Evolutionary conservation across 2,113 vertebrate genomes (phyloP).

Genomic region (Pelecanoides urinatrix): DNA sequence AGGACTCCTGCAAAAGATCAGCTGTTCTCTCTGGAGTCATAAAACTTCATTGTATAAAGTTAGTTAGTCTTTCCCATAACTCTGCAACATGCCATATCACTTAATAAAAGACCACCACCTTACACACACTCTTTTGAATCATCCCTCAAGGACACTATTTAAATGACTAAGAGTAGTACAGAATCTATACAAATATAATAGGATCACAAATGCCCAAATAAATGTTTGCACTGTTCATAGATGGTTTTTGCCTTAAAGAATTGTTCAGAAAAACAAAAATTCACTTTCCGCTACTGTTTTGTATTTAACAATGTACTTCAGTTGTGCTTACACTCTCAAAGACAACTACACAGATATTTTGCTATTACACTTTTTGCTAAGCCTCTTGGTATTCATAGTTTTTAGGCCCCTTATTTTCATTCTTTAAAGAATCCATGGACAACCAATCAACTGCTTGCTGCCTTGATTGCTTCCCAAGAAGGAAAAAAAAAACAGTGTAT

Average conservation of each 20-base stretch:
- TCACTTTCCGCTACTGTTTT: not conserved
- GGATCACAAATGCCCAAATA: not conserved
- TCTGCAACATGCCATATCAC: not conserved
- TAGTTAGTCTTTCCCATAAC: not conserved
- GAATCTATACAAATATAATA: not conserved
- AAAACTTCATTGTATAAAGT: not conserved
- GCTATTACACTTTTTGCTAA: not conserved
- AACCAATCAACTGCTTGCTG: not conserved
- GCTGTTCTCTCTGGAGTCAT: not conserved
- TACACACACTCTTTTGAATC: rapidly evolving
- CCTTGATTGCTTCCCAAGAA: not conserved
- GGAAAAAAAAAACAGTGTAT: not conserved
- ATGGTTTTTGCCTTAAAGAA: not conserved
- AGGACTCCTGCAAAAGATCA: not conserved
- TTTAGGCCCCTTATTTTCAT: not conserved
- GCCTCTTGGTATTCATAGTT: not conserved
- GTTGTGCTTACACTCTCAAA: not conserved
- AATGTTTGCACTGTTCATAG: not conserved
- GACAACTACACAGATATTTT: not conserved
- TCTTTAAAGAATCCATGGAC: not conserved
- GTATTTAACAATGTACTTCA: not conserved
- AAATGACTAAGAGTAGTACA: not conserved
- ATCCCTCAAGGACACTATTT: not conserved
- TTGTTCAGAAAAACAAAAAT: not conserved
- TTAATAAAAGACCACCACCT: not conserved